phyloP scores from a whole-genome alignment of 2,797 vertebrate species.

The Arremon brunneinucha region DNA sequence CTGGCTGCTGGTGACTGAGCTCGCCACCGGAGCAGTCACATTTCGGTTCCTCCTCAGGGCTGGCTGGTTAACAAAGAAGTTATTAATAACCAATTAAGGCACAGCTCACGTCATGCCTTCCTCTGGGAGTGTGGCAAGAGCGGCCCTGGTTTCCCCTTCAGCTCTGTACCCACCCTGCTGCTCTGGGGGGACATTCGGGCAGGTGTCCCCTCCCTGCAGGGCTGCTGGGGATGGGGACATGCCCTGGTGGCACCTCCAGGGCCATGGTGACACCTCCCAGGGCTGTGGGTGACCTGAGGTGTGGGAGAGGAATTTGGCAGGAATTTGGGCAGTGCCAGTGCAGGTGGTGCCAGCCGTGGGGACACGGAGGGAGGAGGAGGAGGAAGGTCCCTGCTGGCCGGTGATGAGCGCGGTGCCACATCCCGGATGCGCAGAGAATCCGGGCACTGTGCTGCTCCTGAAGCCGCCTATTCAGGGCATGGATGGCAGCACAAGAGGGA shows the following conservation, averaged over 20 bases:
- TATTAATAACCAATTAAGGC: constrained; percentile 45
- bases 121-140: constrained; percentile 20
- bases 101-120: background rate
- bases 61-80: constrained; percentile 36
- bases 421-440: constrained; percentile 37
- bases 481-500: constrained; percentile 39
- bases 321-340: background rate
- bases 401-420: background rate
- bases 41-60: background rate
- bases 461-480: constrained; percentile 53
- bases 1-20: background rate
- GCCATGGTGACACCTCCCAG: background rate
- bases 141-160: background rate
- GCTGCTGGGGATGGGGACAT: accelerated
- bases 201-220: accelerated
- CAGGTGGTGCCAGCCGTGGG: background rate
- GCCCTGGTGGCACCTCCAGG: accelerated
- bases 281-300: background rate
- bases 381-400: background rate
- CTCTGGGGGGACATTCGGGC: background rate
- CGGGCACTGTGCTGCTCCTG: constrained; percentile 49
- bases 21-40: background rate
- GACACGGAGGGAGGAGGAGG: background rate
- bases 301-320: background rate
- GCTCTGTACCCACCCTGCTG: background rate